Conservation (phyloP, 2,797 vertebrate genomes). For the Coregonus ussuriensis region DNA sequence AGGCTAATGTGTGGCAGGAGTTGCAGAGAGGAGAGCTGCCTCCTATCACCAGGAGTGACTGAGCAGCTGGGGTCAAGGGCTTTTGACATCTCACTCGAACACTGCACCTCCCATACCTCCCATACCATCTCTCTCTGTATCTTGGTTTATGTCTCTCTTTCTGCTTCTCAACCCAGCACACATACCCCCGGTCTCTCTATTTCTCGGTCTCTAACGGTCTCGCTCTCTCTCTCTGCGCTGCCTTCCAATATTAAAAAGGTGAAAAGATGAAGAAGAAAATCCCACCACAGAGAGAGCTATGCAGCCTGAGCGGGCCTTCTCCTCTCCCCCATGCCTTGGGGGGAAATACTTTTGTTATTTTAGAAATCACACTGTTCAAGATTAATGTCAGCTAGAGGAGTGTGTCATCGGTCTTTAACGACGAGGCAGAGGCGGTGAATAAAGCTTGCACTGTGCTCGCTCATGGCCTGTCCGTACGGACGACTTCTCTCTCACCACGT, state of each 20-base stretch:
- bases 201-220: background rate
- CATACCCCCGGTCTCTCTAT: conserved; percentile 2
- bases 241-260: conserved; percentile 46
- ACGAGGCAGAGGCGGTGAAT: conserved; percentile 62
- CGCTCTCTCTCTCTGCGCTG: background rate
- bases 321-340: conserved; percentile 37
- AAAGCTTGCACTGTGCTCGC: conserved; percentile 76
- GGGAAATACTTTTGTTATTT: conserved; percentile 78
- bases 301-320: conserved; percentile 56
- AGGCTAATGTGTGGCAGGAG: conserved; percentile 60
- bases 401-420: conserved; percentile 80
- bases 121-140: conserved; percentile 31
- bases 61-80: conserved; percentile 53
- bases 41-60: conserved; percentile 44
- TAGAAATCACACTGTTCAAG: conserved; percentile 78
- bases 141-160: conserved; percentile 7
- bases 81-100: conserved; percentile 60
- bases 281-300: conserved; percentile 27
- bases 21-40: conserved; percentile 40
- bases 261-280: conserved; percentile 5
- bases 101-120: conserved; percentile 17
- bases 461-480: conserved; percentile 68
- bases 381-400: conserved; percentile 78
- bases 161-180: conserved; percentile 9
- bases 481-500: conserved; percentile 67